phyloP scores from a whole-genome alignment of 1,140 invertebrate genomes.

The Zaprionus kolodkinae region DNA sequence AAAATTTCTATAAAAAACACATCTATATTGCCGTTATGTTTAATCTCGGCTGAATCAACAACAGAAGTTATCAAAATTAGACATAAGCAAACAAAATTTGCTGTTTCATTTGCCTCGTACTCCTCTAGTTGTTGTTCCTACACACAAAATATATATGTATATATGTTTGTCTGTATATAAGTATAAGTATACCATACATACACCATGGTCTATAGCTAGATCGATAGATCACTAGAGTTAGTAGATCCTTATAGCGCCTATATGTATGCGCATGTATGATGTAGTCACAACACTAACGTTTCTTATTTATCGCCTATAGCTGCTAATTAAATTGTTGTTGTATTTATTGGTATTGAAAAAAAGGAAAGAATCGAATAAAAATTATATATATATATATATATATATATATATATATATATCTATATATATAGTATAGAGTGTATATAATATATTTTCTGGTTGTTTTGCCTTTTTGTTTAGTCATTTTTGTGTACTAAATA shows the following conservation, averaged over 20 bases:
- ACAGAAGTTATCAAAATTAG: slow-evolving; percentile 18
- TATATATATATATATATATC: neutral
- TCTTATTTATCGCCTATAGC: slow-evolving; percentile 60
- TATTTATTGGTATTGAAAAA: slow-evolving; percentile 20
- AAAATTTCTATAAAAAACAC: slow-evolving; percentile 72
- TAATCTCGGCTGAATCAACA: slow-evolving; percentile 15
- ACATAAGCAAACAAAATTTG: slow-evolving; percentile 19
- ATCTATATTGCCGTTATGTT: slow-evolving; percentile 28
- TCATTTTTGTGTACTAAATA: slow-evolving; percentile 65
- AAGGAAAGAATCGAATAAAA: slow-evolving; percentile 28
- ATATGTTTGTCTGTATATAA: slow-evolving; percentile 14
- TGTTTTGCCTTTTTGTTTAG: slow-evolving; percentile 51
- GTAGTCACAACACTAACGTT: slow-evolving; percentile 82
- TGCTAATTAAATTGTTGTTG: slow-evolving; percentile 44
- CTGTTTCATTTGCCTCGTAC: slow-evolving; percentile 3
- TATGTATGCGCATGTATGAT: slow-evolving; percentile 37
- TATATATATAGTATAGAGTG: neutral
- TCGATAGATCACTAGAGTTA: neutral
- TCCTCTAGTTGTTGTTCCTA: slow-evolving; percentile 48
- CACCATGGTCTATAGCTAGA: slow-evolving; percentile 32
- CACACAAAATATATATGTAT: slow-evolving; percentile 46
- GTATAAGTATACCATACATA: slow-evolving; percentile 40
- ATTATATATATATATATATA: slow-evolving; percentile 21
- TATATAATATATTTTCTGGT: slow-evolving; percentile 45
- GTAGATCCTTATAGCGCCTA: slow-evolving; percentile 32